phyloP scores from a whole-genome alignment of 2,113 vertebrate genomes.

The Caretta caretta region DNA sequence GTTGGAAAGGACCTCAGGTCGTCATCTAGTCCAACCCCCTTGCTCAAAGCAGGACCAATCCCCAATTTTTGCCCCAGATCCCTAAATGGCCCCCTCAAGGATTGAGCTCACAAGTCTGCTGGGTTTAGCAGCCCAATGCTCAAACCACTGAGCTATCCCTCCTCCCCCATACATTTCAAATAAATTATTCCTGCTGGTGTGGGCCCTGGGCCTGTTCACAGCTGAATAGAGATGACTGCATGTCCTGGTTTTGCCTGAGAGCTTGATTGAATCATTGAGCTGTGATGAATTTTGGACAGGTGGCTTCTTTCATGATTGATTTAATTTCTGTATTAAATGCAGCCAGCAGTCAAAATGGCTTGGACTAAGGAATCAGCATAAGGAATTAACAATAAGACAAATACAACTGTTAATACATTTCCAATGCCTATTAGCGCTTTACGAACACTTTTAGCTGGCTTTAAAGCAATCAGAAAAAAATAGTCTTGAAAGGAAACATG shows the following conservation, averaged over 20 bases:
- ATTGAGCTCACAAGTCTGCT: no score
- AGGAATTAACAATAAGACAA: not conserved
- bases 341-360: not conserved
- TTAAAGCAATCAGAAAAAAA: not conserved
- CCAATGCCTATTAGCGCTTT: not conserved
- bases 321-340: not conserved
- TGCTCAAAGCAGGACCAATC: no score
- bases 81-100: no score
- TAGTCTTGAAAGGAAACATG: no score
- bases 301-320: not conserved
- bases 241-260: not conserved
- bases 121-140: no score
- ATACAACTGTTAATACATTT: not conserved
- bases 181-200: not conserved
- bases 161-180: not conserved
- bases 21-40: no score
- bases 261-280: not conserved
- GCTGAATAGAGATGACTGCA: not conserved
- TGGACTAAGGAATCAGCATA: not conserved
- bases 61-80: no score
- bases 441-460: not conserved
- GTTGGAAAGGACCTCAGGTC: no score
- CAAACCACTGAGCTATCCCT: no score
- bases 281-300: not conserved
- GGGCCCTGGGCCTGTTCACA: not conserved